Conservation (phyloP, 2,113 vertebrate species). For the Mandrillus leucophaeus region DNA sequence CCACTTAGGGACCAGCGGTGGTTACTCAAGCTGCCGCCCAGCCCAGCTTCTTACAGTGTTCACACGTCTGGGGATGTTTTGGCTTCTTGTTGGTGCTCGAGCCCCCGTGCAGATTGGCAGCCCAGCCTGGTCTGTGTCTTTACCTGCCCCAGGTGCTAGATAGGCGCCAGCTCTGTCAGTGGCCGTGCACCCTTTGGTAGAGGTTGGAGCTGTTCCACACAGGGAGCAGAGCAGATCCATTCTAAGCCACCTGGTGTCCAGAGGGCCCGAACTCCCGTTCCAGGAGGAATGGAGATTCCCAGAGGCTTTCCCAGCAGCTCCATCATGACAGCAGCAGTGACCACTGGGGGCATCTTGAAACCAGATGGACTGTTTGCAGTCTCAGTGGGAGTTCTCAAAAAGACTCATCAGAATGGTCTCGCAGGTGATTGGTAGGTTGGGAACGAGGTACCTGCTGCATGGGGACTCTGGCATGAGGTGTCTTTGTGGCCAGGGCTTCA, state of each 20-base stretch:
- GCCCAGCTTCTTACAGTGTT: fast-evolving
- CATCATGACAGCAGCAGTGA: not conserved
- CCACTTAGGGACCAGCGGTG: fast-evolving
- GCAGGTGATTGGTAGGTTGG: not conserved
- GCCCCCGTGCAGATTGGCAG: not conserved
- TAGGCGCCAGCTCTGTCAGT: not conserved
- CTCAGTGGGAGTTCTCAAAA: not conserved
- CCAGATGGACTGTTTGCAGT: not conserved
- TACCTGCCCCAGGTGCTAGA: not conserved
- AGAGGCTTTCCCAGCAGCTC: not conserved
- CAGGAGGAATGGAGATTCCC: not conserved
- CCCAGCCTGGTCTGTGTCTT: not conserved
- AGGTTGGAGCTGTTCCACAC: not conserved
- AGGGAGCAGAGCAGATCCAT: not conserved
- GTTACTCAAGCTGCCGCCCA: fast-evolving
- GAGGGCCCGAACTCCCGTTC: not conserved
- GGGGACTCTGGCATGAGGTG: not conserved
- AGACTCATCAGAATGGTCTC: not conserved
- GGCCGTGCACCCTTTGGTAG: not conserved
- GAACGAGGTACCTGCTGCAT: not conserved
- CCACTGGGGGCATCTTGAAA: not conserved
- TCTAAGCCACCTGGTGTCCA: not conserved
- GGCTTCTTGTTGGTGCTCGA: not conserved
- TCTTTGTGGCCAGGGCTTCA: not conserved
- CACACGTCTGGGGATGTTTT: not conserved